Evolutionary conservation across 2,113 vertebrate genomes (phyloP).

Genomic region (Laticauda colubrina): DNA sequence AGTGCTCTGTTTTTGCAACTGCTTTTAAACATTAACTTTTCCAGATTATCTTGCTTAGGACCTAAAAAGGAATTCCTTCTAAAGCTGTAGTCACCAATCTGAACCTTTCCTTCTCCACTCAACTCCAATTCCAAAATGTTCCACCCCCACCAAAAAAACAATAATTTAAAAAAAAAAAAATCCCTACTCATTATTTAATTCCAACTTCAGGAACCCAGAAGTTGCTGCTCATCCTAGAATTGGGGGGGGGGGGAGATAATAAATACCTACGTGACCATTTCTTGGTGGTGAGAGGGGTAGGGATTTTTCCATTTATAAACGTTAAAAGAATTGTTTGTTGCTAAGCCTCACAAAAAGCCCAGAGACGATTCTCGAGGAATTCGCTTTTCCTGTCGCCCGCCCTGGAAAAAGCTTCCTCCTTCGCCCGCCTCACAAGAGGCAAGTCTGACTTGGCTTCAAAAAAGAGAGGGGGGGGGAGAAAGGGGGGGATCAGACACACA

Average conservation of each 20-base stretch:
- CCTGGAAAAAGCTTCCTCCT: neutral
- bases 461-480: too few species aligned
- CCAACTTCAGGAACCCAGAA: slow-evolving; percentile 5
- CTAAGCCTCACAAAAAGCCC: slow-evolving; percentile 4
- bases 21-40: neutral
- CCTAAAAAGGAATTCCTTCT: slow-evolving; percentile 7
- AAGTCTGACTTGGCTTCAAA: neutral
- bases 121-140: neutral
- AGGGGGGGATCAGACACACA: neutral
- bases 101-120: neutral
- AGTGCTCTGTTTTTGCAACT: slow-evolving; percentile 1
- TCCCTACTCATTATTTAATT: neutral
- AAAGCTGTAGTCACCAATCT: slow-evolving; percentile 14
- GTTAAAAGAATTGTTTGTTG: neutral
- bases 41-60: neutral
- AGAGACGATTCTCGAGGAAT: neutral
- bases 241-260: neutral
- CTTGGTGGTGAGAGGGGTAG: too few species aligned
- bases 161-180: neutral
- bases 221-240: neutral
- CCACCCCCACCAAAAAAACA: too few species aligned
- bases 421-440: neutral
- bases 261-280: neutral
- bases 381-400: neutral
- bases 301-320: neutral